These are phyloP conservation scores for Lottia gigantea DNA, from an alignment of 2,888 invertebrate species.

Conservation along the genomic window DNA sequence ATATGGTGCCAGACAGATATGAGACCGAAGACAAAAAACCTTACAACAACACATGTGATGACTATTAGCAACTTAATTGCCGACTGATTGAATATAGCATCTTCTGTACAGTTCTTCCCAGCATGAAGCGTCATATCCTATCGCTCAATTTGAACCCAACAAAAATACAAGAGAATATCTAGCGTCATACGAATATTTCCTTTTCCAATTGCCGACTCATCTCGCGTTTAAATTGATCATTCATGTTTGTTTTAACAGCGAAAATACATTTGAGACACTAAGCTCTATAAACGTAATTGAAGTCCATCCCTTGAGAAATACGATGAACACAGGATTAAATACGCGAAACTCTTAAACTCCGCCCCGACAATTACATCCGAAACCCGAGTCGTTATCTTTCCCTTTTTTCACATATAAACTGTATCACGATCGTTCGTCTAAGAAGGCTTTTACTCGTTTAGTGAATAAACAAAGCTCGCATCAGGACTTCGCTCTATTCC, in stretches of 20 bases:
- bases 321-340: slow-evolving; percentile 15
- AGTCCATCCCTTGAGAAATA: slow-evolving; percentile 22
- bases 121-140: slow-evolving; percentile 19
- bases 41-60: slow-evolving; percentile 19
- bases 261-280: slow-evolving; percentile 26
- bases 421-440: slow-evolving; percentile 17
- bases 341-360: slow-evolving; percentile 18
- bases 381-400: slow-evolving; percentile 13
- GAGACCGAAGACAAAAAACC: slow-evolving; percentile 15
- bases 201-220: not conserved
- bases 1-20: slow-evolving; percentile 17
- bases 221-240: slow-evolving; percentile 20
- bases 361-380: slow-evolving; percentile 23
- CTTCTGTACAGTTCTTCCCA: slow-evolving; percentile 14
- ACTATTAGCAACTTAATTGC: slow-evolving; percentile 24
- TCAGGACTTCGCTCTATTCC: slow-evolving; percentile 19
- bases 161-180: slow-evolving; percentile 18
- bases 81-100: slow-evolving; percentile 15
- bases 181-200: not conserved
- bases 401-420: slow-evolving; percentile 16
- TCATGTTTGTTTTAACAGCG: slow-evolving; percentile 25
- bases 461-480: slow-evolving; percentile 23
- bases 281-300: slow-evolving; percentile 25
- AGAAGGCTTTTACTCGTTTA: slow-evolving; percentile 12
- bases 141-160: slow-evolving; percentile 18